Evolutionary conservation across 2,888 invertebrate species (phyloP).

Genomic region (Leptopilina syphax): DNA sequence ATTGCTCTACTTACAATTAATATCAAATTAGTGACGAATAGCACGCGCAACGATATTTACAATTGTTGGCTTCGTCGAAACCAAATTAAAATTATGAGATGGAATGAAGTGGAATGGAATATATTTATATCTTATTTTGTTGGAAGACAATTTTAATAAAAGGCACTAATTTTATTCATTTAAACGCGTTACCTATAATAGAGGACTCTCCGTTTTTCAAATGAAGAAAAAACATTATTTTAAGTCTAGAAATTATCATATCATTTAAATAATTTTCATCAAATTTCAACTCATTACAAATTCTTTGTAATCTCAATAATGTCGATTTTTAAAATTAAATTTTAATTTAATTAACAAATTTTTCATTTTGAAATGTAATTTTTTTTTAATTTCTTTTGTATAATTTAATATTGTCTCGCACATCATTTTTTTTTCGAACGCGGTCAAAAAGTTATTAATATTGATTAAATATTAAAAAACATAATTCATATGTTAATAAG

Average conservation of each 20-base stretch:
- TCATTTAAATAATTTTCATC: too few relatives aligned
- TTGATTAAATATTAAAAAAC: too few relatives aligned
- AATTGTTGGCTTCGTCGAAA: conserved; percentile 43
- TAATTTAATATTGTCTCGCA: too few relatives aligned
- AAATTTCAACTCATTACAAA: too few relatives aligned
- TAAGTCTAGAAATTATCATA: not conserved
- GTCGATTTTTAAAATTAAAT: too few relatives aligned
- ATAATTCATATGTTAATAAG: too few relatives aligned
- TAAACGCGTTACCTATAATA: conserved; percentile 4
- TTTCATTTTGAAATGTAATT: too few relatives aligned
- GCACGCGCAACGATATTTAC: conserved; percentile 37
- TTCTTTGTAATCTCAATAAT: too few relatives aligned
- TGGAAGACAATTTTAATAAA: conserved; percentile 50
- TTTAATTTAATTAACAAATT: too few relatives aligned
- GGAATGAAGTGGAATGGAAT: conserved; percentile 39
- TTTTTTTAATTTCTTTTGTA: too few relatives aligned
- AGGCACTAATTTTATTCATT: conserved; percentile 41
- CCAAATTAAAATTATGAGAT: conserved; percentile 31
- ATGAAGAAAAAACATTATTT: conserved; percentile 22
- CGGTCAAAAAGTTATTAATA: too few relatives aligned
- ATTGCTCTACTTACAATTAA: conserved; percentile 46
- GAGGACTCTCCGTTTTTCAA: not conserved
- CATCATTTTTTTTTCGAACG: too few relatives aligned
- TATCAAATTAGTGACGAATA: conserved; percentile 48
- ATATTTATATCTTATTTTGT: conserved; percentile 43